Evolutionary conservation across 1,140 invertebrate genomes (phyloP), one percentile per base, ranked within the genome.

Genomic region (Choristoneura fumiferana): DNA sequence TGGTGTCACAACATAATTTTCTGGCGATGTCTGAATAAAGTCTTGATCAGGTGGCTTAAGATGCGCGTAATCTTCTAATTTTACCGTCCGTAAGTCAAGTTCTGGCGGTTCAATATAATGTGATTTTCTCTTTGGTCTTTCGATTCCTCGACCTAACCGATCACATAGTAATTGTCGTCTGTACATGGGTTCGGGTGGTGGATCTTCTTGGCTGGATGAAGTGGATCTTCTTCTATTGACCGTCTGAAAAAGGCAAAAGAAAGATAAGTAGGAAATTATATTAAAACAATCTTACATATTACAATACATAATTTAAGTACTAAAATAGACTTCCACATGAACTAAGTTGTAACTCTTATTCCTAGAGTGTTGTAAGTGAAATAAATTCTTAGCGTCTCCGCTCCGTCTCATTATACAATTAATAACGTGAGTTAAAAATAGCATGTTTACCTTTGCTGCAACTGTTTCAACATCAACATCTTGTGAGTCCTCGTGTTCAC

Each of bases 1-100:
- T 0, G 95, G 95, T 35, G 94, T 96, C 4, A 96, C 95, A 18
- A 96, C 94, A 71, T 96, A 96, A 63, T 93, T 93, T 71, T 94
- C 93, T 0, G 93, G 93, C 13, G 92, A 93, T 49, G 91, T 91
- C 72, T 93, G 92, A 8, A 93, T 91, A 14, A 92, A 72, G 76
- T 93, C 92, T 62, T 91, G 91, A 66, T 94, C 93, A 1, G 92
- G 91, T 9, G 92, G 90, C 69, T 92, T 92, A 2, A 88, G 83
- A 67, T 90, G 92, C 69, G 89, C 90, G 62, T 88, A 91, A 67
- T 91, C 91, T 77, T 92, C 91, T 65, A 92, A 86, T 74, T 92
- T 92, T 37, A 90, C 79, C 14, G 81, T 83, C 67, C 89, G 81
- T 63, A 89, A 75, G 60, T 92, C 92, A 65, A 93, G 77, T 73